These are phyloP conservation scores for Spisula subtruncata DNA, from an alignment of 2,888 invertebrate genomes.

Conservation along the genomic window DNA sequence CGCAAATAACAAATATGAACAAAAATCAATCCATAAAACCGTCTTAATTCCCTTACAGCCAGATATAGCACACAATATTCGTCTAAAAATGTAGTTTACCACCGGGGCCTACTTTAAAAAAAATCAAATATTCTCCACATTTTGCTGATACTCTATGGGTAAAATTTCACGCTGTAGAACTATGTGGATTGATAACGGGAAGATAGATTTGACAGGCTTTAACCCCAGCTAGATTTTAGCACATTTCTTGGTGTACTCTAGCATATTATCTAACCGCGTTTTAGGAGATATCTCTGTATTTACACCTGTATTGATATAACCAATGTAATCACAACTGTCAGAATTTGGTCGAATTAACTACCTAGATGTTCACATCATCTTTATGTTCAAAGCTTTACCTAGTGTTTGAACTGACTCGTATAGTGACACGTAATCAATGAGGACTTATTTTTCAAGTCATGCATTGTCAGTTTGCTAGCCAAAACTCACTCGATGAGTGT, in stretches of 20 bases:
- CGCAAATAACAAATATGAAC: neutral
- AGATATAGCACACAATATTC: neutral
- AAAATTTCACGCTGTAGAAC: constrained; percentile 40
- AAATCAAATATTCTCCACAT: constrained; percentile 30
- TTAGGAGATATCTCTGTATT: constrained; percentile 36
- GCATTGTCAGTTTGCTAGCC: neutral
- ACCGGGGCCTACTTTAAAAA: neutral
- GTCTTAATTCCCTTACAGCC: neutral
- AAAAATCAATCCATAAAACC: neutral
- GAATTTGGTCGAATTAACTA: constrained; percentile 40
- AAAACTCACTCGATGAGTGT: neutral
- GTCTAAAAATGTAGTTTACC: neutral
- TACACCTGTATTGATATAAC: constrained; percentile 37
- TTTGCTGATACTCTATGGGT: constrained; percentile 43
- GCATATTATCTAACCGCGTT: constrained; percentile 42
- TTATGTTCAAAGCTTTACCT: constrained; percentile 9
- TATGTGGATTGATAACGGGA: constrained; percentile 40
- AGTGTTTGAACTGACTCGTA: constrained; percentile 16
- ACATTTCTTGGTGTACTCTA: constrained; percentile 29
- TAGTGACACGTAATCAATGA: neutral
- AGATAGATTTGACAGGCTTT: constrained; percentile 61
- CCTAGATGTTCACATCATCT: neutral
- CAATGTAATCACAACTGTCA: constrained; percentile 34
- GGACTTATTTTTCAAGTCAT: neutral
- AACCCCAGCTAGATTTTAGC: constrained; percentile 54